Evolutionary conservation across 2,888 invertebrate genomes (phyloP).

Genomic region (Cheilosia vernalis): DNA sequence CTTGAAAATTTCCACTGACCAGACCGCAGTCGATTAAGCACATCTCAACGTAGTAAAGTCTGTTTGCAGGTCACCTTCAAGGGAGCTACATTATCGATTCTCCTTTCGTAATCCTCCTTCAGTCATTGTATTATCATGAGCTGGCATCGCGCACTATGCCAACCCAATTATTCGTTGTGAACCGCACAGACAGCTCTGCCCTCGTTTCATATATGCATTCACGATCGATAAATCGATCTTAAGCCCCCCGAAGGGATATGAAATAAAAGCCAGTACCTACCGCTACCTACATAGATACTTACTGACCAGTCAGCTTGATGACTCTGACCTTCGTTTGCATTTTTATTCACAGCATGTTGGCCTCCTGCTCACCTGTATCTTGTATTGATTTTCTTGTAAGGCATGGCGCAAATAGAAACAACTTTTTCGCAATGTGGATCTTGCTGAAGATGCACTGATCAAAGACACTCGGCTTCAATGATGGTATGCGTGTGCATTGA

Average conservation of each 20-base stretch:
- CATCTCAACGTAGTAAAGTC: neutral
- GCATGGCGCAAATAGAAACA: slow-evolving; percentile 38
- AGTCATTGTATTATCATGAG: slow-evolving; percentile 17
- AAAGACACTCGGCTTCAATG: slow-evolving; percentile 19
- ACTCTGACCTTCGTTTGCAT: slow-evolving; percentile 71
- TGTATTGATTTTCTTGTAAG: slow-evolving; percentile 27
- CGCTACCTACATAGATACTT: neutral
- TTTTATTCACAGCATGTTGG: slow-evolving; percentile 41
- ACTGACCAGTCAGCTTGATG: slow-evolving; percentile 61
- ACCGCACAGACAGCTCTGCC: slow-evolving; percentile 31
- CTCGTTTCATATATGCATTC: slow-evolving; percentile 29
- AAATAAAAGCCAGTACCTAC: slow-evolving; percentile 12
- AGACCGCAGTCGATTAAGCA: slow-evolving; percentile 1
- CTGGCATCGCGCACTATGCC: slow-evolving; percentile 20
- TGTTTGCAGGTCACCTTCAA: slow-evolving; percentile 52
- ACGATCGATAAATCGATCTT: slow-evolving; percentile 29
- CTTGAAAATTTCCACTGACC: slow-evolving; percentile 10
- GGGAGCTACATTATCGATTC: slow-evolving; percentile 37
- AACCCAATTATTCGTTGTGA: slow-evolving; percentile 18
- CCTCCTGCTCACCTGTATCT: slow-evolving; percentile 3
- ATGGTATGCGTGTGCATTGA: slow-evolving; percentile 38
- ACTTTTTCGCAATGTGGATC: slow-evolving; percentile 55
- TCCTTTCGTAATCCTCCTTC: neutral
- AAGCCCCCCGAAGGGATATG: slow-evolving; percentile 32
- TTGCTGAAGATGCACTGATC: slow-evolving; percentile 43